phyloP scores from a whole-genome alignment of 2,797 vertebrate species.

The Acanthiza pusilla region DNA sequence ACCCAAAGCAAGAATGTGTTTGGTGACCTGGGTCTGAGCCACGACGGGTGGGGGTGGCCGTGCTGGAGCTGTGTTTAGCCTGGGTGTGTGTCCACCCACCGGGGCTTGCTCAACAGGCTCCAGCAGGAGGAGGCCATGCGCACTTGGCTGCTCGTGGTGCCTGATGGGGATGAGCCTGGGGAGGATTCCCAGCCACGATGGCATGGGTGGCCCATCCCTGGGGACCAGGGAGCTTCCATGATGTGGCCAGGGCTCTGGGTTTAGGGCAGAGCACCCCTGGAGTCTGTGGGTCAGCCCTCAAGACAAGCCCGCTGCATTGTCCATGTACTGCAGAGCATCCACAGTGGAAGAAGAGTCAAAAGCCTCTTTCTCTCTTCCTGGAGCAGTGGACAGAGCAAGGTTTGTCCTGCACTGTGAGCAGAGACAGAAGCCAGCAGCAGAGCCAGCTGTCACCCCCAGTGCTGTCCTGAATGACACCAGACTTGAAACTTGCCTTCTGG shows the following conservation, averaged over 20 bases:
- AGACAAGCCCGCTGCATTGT: background rate
- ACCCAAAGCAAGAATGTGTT: slow-evolving; percentile 55
- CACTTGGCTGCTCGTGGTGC: background rate
- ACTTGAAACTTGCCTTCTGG: background rate
- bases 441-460: background rate
- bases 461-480: background rate
- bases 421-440: background rate
- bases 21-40: slow-evolving; percentile 11
- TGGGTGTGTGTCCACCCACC: slow-evolving; percentile 68
- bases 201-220: background rate
- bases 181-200: background rate
- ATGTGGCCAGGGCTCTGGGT: background rate
- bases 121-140: background rate
- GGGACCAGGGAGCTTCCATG: background rate
- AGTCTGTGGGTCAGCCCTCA: background rate
- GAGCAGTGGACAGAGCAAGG: background rate
- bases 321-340: background rate
- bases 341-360: background rate
- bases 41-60: background rate
- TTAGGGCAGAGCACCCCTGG: background rate
- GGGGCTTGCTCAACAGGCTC: slow-evolving; percentile 46
- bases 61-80: slow-evolving; percentile 39
- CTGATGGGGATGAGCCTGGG: background rate
- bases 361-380: background rate
- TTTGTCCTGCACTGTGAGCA: background rate